phyloP scores from a whole-genome alignment of 2,113 vertebrate species.

The Oreamnos americanus region DNA sequence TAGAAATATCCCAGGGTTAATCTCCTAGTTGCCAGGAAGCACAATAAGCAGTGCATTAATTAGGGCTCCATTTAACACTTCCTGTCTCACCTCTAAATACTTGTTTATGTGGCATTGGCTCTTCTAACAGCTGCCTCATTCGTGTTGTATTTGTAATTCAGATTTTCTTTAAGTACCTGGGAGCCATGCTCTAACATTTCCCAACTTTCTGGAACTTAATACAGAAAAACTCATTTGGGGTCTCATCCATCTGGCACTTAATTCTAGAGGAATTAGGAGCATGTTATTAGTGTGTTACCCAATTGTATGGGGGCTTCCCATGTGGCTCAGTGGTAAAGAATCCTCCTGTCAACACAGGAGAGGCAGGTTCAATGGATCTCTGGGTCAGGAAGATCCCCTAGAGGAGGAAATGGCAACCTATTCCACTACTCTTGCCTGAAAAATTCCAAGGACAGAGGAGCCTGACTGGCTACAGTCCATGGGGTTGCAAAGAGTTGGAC shows the following conservation, averaged over 20 bases:
- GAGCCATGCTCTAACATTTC: neutral
- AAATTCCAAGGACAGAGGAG: neutral
- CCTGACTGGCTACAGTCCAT: neutral
- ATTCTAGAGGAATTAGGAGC: neutral
- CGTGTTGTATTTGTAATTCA: neutral
- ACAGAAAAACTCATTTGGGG: neutral
- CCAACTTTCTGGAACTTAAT: accelerated
- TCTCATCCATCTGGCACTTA: accelerated
- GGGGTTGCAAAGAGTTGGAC: neutral
- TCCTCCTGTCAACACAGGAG: neutral
- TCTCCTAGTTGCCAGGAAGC: no score
- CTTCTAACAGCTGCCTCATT: neutral
- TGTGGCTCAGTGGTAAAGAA: neutral
- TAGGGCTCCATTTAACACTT: neutral
- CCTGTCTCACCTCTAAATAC: neutral
- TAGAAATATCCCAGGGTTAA: neutral
- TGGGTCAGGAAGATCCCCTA: neutral
- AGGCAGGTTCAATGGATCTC: neutral
- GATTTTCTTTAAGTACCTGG: neutral
- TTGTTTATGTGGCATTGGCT: no score
- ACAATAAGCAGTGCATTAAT: neutral
- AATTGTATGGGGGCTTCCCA: neutral
- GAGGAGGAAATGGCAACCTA: neutral
- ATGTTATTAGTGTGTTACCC: accelerated
- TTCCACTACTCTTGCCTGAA: neutral